Base-by-base conservation (phyloP, 2,113 vertebrate species). In the Rhinoderma darwinii region DNA sequence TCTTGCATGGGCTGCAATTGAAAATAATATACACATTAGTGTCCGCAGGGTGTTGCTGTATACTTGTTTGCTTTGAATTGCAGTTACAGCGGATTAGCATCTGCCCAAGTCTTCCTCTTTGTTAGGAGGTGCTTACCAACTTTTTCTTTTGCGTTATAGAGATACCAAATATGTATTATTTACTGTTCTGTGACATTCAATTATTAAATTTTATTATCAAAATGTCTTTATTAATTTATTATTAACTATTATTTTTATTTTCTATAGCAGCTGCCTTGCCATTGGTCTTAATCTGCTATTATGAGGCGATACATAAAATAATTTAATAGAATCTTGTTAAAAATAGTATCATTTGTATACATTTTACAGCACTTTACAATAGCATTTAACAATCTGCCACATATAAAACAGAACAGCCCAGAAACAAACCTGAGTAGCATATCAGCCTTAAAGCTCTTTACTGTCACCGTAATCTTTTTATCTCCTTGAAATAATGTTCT, bases 401-500 rank as follows among this genome's bases (percentile, higher is more conserved):
- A 37, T 70, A 20, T 17, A 37, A 70, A 66, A 22, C 66, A 68
- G n/a, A 66, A 11, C 39, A 41, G 70, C 70, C 22, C 70, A 74
- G 10, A 22, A 14, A n/a, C 20, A 76, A 76, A 89, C 84, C 9
- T 11, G 27, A 83, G 77, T 82, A 3, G 39, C 79, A 89, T 89
- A 90, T 76, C 47, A 83, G 32, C 37, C 68, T 86, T 75, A 43
- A 63, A 85, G 84, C 54, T 61, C 84, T 68, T 50, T 86, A 43
- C 74, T 78, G 54, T 50, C 74, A 74, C 30, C 10, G 30, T 77
- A 80, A 70, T 80, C 84, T 88, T 80, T 77, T 72, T 59, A 25
- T 83, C 84, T 88, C 82, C 35, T 30, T 87, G 56, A 86, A 86
- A 80, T 80, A 41, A 79, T 80, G 76, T 86, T 86, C 61, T 80